Base-by-base conservation (phyloP, 2,797 vertebrate species). In the Lagocephalus sceleratus region DNA sequence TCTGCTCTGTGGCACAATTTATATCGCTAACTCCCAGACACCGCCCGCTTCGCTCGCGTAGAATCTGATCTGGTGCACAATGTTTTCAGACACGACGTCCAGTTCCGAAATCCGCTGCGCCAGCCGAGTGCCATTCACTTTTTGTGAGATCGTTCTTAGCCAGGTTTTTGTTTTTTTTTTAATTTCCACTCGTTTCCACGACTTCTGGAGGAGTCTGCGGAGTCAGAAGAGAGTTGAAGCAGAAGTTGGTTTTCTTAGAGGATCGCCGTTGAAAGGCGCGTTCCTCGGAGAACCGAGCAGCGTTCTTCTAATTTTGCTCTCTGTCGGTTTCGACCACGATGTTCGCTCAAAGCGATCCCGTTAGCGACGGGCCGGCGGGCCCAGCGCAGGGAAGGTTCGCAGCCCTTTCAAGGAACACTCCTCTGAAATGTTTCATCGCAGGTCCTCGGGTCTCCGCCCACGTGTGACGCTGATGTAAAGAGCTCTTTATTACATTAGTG, bases 1-100 rank as follows among this genome's bases (percentile, higher is more conserved):
- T 32, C 8, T 45, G 49, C 49, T 42, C 17, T 40, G 12, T 16
- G 17, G 44, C 15, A 41, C 21, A 51, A 39, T 32, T 58, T 20
- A 22, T 21, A 22, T 21, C 10, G 29, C 41, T 25, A 42, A 46
- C 26, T 51, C 20, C 23, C 21, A 51, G 25, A 29, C 47, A 20
- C 15, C 3, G 9, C 25, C 39, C 54, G 14, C 35, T 22, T 45
- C 62, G 32, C 8, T 49, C 11, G n/a, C 22, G 20, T 5, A 19
- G 5, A 20, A 5, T 3, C 42, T 3, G 9, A 20, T 12, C 4
- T 20, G 19, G 2, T 39, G 16, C 35, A 12, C 22, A 20, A 5
- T 21, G 43, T 61, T 52, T 66, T 38, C 23, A 53, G 23, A 15
- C 15, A 39, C 15, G 11, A 6, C 11, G 11, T 15, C 23, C 2